These are phyloP conservation scores for Drosophila monieri DNA, from an alignment of 2,888 invertebrate species.

Conservation along the genomic window DNA sequence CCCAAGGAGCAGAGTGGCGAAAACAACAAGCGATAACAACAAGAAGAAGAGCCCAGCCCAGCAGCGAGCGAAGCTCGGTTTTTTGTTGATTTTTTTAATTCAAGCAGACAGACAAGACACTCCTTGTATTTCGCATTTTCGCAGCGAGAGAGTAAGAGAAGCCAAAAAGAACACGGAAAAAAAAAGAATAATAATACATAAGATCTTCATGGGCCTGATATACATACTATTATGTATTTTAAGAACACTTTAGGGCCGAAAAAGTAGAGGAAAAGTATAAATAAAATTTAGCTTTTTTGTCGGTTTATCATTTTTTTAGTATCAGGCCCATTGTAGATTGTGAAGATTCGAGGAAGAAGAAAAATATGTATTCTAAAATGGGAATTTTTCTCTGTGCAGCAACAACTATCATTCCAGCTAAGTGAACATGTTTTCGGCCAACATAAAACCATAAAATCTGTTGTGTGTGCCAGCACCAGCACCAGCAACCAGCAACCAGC, in stretches of 20 bases:
- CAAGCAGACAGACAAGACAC: constrained; percentile 9
- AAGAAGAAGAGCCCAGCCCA: constrained; percentile 15
- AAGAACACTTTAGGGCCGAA: neutral
- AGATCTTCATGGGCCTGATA: neutral
- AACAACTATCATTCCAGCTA: constrained; percentile 66
- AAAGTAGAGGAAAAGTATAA: too few species aligned
- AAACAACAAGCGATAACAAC: constrained; percentile 31
- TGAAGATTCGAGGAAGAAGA: too few species aligned
- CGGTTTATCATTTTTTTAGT: neutral
- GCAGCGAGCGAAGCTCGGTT: constrained; percentile 23
- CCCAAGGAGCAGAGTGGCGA: constrained; percentile 41
- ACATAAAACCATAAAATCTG: constrained; percentile 69
- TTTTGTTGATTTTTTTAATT: constrained; percentile 29
- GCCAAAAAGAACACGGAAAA: constrained; percentile 11
- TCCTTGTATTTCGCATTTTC: constrained; percentile 15
- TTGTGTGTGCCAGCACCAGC: constrained; percentile 9
- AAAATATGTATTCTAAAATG: constrained; percentile 6
- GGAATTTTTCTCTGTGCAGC: constrained; percentile 6
- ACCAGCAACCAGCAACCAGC: constrained; percentile 3
- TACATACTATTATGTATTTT: neutral
- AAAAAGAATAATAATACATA: constrained; percentile 11
- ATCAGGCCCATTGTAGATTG: neutral
- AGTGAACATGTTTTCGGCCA: constrained; percentile 66
- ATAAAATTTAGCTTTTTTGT: too few species aligned
- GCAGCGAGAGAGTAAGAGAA: constrained; percentile 2